Evolutionary conservation across 2,113 vertebrate genomes (phyloP).

Genomic region (Typhlomys cinereus): DNA sequence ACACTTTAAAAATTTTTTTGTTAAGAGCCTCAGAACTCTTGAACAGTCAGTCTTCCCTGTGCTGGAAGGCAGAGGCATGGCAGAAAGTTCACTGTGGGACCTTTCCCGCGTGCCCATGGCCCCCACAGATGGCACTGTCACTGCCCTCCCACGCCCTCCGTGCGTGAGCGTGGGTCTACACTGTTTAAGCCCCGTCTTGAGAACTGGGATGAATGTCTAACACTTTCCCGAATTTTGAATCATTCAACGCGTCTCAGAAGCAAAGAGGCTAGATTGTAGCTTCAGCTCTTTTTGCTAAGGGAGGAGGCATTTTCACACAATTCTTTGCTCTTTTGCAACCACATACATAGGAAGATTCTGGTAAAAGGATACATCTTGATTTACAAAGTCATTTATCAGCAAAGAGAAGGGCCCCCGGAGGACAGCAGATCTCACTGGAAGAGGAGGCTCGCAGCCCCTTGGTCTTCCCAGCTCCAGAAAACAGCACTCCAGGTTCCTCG

Average conservation of each 20-base stretch:
- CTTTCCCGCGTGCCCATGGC: too few species aligned
- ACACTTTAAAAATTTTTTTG: not conserved
- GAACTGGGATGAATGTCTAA: not conserved
- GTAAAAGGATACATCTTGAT: constrained; percentile 62
- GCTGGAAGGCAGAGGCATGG: not conserved
- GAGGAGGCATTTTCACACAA: not conserved
- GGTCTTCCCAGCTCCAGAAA: constrained; percentile 30
- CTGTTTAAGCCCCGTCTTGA: not conserved
- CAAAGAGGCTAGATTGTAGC: not conserved
- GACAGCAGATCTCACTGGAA: constrained; percentile 69
- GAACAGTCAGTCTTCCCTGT: not conserved
- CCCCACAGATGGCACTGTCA: too few species aligned
- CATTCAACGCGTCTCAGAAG: not conserved
- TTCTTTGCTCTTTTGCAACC: not conserved
- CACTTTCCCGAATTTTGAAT: not conserved
- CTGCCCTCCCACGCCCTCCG: not conserved
- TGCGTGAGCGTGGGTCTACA: not conserved
- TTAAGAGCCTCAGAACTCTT: not conserved
- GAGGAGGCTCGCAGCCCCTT: not conserved
- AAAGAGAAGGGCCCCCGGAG: constrained; percentile 56
- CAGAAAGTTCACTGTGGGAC: too few species aligned
- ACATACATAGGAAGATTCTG: not conserved
- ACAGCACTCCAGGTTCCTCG: constrained; percentile 30
- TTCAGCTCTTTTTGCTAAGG: not conserved
- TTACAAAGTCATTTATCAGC: constrained; percentile 50